phyloP scores from a whole-genome alignment of 1,140 invertebrate genomes.

The Arion vulgaris region DNA sequence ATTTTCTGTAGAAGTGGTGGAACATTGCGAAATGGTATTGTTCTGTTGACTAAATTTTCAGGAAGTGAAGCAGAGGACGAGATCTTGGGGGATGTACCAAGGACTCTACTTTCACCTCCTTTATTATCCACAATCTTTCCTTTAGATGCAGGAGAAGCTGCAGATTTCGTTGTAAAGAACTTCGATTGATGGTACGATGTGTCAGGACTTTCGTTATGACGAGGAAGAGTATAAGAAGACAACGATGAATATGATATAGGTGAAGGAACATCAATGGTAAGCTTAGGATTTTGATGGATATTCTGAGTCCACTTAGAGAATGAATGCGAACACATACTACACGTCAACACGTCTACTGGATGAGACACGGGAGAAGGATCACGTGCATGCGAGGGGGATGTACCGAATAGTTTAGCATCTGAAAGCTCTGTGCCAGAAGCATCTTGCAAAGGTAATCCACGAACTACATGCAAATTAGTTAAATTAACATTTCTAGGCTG shows the following conservation, averaged over 20 bases:
- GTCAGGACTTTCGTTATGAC: not conserved
- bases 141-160: not conserved
- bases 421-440: not conserved
- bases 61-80: not conserved
- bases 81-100: not conserved
- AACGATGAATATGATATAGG: not conserved
- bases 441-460: not conserved
- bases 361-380: not conserved
- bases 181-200: not conserved
- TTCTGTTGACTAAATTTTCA: not conserved
- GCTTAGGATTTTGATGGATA: not conserved
- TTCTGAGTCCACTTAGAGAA: not conserved
- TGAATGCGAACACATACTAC: not conserved
- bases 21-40: not conserved
- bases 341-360: not conserved
- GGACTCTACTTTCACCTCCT: not conserved
- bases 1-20: slow-evolving; percentile 10
- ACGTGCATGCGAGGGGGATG: not conserved
- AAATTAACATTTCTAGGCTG: not conserved
- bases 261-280: not conserved
- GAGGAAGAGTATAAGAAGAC: not conserved
- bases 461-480: not conserved
- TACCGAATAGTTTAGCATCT: not conserved
- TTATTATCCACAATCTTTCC: not conserved
- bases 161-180: not conserved